A percentile compares a stretch with the other conserved stretches of the same genome.
Evolutionary conservation across 2,113 vertebrate genomes (phyloP).

Genomic region (Grus americana): DNA sequence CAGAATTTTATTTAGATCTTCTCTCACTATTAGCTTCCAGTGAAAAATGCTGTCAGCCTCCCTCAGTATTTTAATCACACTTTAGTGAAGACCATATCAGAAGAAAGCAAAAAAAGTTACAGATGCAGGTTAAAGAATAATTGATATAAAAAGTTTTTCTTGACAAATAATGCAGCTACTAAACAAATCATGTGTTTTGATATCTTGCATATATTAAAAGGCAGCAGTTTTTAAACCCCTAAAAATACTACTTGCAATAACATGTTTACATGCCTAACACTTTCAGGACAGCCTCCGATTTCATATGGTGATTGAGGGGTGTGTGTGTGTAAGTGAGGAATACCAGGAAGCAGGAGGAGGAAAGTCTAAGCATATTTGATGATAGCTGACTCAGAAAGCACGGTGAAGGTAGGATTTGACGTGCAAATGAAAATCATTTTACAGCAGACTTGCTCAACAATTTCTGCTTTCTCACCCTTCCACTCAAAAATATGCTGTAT

Average conservation of each 20-base stretch:
- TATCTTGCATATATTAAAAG: background rate
- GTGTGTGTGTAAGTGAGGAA: background rate
- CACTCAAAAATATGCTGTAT: background rate
- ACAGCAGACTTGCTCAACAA: background rate
- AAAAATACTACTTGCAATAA: background rate
- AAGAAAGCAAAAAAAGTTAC: background rate
- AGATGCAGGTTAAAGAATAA: background rate
- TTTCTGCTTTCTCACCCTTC: background rate
- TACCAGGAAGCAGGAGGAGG: background rate
- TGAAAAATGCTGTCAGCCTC: background rate
- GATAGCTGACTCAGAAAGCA: background rate
- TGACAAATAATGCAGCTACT: background rate
- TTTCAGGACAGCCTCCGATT: background rate
- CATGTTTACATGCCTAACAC: background rate
- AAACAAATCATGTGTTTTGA: background rate
- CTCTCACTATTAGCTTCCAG: background rate
- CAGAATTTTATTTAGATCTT: background rate
- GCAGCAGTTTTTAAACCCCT: background rate
- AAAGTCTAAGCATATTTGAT: background rate
- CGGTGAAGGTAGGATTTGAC: background rate
- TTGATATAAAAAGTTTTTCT: background rate
- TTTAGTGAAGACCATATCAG: background rate
- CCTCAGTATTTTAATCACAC: background rate
- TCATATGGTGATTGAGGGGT: accelerated
- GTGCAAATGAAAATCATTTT: background rate